Evolutionary conservation across 1,140 invertebrate genomes (phyloP).

Genomic region (Centruroides sculpturatus): DNA sequence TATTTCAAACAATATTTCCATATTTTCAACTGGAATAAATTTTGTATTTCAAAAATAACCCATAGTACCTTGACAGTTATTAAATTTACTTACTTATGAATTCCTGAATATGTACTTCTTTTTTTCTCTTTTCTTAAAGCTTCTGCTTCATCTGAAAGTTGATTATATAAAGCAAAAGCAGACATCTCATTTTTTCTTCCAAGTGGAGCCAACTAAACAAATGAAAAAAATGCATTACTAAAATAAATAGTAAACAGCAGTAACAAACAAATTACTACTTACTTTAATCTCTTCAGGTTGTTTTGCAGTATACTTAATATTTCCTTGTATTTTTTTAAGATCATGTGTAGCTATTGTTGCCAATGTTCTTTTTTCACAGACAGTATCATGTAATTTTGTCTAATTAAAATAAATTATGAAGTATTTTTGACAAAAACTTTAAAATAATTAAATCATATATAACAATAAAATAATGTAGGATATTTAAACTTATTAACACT

Average conservation of each 20-base stretch:
- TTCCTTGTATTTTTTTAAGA: conserved; percentile 43
- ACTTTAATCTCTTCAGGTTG: conserved; percentile 40
- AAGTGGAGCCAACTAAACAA: conserved; percentile 43
- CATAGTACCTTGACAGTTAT: too few relatives aligned
- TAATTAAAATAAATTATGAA: conserved; percentile 20
- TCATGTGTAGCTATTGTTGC: conserved; percentile 74
- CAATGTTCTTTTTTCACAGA: conserved; percentile 57
- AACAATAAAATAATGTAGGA: too few relatives aligned
- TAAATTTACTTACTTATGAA: conserved; percentile 47
- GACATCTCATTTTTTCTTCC: conserved; percentile 41
- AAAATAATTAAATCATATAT: too few relatives aligned
- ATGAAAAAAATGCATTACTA: neutral
- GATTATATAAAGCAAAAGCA: conserved; percentile 46
- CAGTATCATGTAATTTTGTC: conserved; percentile 59
- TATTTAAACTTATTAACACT: too few relatives aligned
- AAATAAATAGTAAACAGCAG: neutral
- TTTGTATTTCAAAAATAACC: too few relatives aligned
- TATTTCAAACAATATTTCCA: too few relatives aligned
- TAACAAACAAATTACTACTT: neutral
- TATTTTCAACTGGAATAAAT: too few relatives aligned
- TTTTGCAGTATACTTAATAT: conserved; percentile 48
- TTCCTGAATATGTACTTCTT: conserved; percentile 58
- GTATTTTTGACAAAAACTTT: neutral
- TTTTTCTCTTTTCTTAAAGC: conserved; percentile 51
- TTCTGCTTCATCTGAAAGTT: conserved; percentile 54